Evolutionary conservation across 1,140 invertebrate species (phyloP).

Genomic region (Drosophila saltans): DNA sequence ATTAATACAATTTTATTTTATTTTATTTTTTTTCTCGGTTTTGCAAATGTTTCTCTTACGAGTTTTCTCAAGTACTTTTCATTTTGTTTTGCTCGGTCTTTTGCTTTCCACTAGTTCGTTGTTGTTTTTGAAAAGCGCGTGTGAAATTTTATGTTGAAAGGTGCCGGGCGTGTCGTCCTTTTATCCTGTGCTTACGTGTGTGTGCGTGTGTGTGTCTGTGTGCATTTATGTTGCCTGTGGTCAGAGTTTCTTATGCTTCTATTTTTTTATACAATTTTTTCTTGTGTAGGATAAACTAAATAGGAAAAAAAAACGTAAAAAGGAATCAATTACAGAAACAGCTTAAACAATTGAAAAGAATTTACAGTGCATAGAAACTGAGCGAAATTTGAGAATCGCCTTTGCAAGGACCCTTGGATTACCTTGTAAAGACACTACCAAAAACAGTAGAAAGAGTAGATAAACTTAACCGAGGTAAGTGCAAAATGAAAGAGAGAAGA

Average conservation of each 20-base stretch:
- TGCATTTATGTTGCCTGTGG: slow-evolving; percentile 11
- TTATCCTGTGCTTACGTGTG: neutral
- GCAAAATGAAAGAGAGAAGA: neutral
- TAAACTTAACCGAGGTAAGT: neutral
- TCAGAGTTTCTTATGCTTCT: slow-evolving; percentile 9
- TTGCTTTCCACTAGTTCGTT: neutral
- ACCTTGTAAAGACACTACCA: slow-evolving; percentile 58
- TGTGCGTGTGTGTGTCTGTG: slow-evolving; percentile 2
- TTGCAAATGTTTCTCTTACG: neutral
- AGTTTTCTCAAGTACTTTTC: neutral
- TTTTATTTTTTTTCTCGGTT: neutral
- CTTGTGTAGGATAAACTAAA: slow-evolving; percentile 20
- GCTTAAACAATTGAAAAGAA: neutral
- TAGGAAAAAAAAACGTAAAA: neutral
- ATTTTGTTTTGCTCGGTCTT: slow-evolving; percentile 12
- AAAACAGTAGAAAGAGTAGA: neutral
- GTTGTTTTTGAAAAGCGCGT: neutral
- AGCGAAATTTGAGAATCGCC: slow-evolving; percentile 35
- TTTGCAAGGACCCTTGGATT: slow-evolving; percentile 79
- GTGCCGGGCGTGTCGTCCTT: slow-evolving; percentile 8
- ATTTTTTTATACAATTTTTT: slow-evolving; percentile 26
- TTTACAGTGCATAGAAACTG: neutral
- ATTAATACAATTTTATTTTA: neutral
- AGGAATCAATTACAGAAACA: too few relatives aligned
- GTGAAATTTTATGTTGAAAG: neutral